These are phyloP conservation scores for Perdix hodgsoniae DNA, from an alignment of 2,797 vertebrate genomes.

Conservation along the genomic window DNA sequence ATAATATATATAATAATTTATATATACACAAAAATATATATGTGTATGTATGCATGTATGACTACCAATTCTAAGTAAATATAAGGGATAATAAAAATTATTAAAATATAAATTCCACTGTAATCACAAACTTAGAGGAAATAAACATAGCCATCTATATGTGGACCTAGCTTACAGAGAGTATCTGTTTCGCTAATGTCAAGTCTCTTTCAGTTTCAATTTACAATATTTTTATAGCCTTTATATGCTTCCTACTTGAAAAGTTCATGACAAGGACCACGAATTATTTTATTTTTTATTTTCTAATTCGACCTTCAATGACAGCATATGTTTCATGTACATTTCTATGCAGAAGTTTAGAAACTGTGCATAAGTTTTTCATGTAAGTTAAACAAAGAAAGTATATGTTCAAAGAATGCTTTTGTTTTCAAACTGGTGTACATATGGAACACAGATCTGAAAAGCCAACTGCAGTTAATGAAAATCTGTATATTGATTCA, in stretches of 20 bases:
- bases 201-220: background rate
- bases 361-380: background rate
- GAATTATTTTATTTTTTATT: slow-evolving; percentile 6
- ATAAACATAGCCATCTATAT: background rate
- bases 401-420: background rate
- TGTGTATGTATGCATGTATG: background rate
- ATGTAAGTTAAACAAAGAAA: background rate
- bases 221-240: background rate
- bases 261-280: background rate
- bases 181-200: background rate
- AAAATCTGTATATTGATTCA: slow-evolving; percentile 6
- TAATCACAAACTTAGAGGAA: background rate
- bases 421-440: background rate
- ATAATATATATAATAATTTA: too few species aligned
- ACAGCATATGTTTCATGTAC: background rate
- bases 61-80: background rate
- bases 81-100: background rate
- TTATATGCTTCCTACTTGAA: background rate
- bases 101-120: background rate
- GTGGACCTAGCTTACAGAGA: background rate
- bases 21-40: background rate
- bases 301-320: background rate
- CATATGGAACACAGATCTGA: slow-evolving; percentile 22
- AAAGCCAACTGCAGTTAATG: slow-evolving; percentile 7
- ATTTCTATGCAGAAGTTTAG: background rate